Conservation (phyloP, 2,113 vertebrate genomes). For the Brachypteracias leptosomus region DNA sequence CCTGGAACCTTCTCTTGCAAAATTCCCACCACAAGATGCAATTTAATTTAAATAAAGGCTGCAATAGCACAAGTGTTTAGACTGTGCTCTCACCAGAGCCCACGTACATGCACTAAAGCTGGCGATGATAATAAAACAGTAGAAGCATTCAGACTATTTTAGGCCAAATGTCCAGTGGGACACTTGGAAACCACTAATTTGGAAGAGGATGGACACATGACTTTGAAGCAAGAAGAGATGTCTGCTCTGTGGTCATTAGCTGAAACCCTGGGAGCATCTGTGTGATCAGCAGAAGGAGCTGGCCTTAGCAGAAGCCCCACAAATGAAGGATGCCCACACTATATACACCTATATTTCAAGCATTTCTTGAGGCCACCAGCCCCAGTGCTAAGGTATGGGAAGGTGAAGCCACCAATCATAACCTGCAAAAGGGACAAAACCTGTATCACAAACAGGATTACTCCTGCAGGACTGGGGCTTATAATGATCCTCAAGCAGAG, state of each 20-base stretch:
- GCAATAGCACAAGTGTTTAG: neutral
- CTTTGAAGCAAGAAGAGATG: neutral
- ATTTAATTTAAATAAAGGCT: neutral
- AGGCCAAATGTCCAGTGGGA: neutral
- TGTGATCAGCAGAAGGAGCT: accelerated
- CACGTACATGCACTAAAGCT: neutral
- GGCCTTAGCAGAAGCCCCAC: neutral
- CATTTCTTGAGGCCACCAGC: neutral
- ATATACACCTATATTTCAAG: accelerated
- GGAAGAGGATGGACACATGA: neutral
- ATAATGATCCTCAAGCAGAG: neutral
- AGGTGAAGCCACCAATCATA: neutral
- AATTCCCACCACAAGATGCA: neutral
- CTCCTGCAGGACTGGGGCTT: neutral
- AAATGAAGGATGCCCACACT: accelerated
- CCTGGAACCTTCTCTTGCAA: neutral
- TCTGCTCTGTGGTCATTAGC: neutral
- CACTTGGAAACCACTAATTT: neutral
- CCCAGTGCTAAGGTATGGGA: neutral
- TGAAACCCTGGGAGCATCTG: neutral
- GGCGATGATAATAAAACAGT: neutral
- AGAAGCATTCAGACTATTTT: neutral
- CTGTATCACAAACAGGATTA: neutral
- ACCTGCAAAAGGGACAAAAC: neutral
- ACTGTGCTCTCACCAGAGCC: neutral